Evolutionary conservation across 2,888 invertebrate species (phyloP).

Genomic region (Polydrusus cervinus): DNA sequence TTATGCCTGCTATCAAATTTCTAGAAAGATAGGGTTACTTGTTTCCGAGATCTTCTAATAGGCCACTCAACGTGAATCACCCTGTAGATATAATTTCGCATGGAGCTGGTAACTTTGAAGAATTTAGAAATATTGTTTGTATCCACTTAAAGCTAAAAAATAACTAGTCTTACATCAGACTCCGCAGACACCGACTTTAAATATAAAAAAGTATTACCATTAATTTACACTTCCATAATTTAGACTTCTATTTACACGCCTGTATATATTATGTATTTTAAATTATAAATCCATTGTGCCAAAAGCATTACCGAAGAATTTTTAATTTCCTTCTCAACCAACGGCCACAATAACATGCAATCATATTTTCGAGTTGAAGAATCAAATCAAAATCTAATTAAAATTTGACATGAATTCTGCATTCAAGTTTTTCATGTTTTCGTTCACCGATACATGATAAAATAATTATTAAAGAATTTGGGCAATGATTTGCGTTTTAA

Average conservation of each 20-base stretch:
- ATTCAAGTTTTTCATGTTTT: constrained; percentile 36
- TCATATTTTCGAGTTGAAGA: constrained; percentile 31
- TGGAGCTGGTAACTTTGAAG: too few relatives aligned
- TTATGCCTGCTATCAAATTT: too few relatives aligned
- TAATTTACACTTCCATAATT: too few relatives aligned
- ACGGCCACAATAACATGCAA: constrained; percentile 5
- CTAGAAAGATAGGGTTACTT: too few relatives aligned
- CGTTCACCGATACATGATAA: constrained; percentile 38
- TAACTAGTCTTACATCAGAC: too few relatives aligned
- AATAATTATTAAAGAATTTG: constrained; percentile 40
- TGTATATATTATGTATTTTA: constrained; percentile 1
- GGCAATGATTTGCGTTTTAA: constrained; percentile 50
- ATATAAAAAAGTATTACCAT: too few relatives aligned
- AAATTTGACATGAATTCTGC: constrained; percentile 45
- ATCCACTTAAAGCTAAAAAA: too few relatives aligned
- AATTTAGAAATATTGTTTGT: too few relatives aligned
- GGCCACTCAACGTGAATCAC: too few relatives aligned
- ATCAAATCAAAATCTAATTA: constrained; percentile 45
- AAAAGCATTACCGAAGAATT: constrained; percentile 16
- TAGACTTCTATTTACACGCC: not conserved
- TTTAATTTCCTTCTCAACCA: constrained; percentile 31
- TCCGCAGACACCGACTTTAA: too few relatives aligned
- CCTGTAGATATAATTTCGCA: too few relatives aligned
- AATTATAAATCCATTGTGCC: constrained; percentile 17
- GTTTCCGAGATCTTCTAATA: too few relatives aligned